Percentiles rank a stretch among this genome's conserved stretches.
These are phyloP conservation scores for Lepidochitona cinerea DNA, from an alignment of 2,888 invertebrate species.

Conservation along the genomic window DNA sequence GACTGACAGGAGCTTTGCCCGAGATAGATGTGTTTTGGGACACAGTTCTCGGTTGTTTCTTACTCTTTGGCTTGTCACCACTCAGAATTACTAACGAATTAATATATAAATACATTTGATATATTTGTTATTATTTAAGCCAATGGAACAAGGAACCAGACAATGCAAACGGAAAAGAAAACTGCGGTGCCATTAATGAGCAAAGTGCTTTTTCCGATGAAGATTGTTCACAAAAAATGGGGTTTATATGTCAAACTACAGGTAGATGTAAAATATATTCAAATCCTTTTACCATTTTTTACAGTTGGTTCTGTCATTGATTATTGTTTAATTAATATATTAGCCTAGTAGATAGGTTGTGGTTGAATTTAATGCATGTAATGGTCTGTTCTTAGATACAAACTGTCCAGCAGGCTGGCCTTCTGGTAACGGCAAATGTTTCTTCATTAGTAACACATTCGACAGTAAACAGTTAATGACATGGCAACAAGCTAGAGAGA, in stretches of 20 bases:
- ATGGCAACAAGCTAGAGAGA: conserved; percentile 33
- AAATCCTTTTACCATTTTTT: too few relatives aligned
- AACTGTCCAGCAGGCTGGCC: neutral
- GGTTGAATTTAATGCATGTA: neutral
- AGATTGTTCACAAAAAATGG: conserved; percentile 36
- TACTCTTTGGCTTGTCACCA: neutral
- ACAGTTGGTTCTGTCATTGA: too few relatives aligned
- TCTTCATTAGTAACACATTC: conserved; percentile 36
- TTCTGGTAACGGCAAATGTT: conserved; percentile 24
- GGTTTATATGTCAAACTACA: conserved; percentile 40
- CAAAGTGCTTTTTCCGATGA: conserved; percentile 46
- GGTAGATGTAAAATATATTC: too few relatives aligned
- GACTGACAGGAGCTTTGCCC: too few relatives aligned
- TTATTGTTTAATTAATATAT: too few relatives aligned
- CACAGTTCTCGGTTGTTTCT: neutral
- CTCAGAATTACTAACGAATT: neutral
- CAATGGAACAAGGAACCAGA: conserved; percentile 48
- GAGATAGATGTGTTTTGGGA: too few relatives aligned
- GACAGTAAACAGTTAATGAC: conserved; percentile 35
- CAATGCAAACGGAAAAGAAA: conserved; percentile 41
- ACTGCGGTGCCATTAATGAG: conserved; percentile 44
- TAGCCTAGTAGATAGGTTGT: too few relatives aligned
- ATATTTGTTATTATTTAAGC: conserved; percentile 21
- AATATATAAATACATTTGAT: neutral
- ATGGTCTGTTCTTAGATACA: neutral